Conservation (phyloP, 2,888 invertebrate genomes). For the Rhyacophila evoluta region DNA sequence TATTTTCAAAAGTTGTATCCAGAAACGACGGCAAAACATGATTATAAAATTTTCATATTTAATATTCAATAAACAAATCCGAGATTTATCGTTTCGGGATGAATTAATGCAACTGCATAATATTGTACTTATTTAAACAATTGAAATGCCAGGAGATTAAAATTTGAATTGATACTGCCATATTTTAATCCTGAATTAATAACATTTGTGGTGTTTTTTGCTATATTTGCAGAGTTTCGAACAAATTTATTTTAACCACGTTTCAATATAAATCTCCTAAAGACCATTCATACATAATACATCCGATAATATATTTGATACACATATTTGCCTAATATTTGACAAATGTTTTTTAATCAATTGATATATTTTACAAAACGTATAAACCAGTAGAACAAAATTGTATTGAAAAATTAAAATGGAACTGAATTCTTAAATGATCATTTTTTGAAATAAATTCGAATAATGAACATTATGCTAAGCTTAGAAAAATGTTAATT, state of each 20-base stretch:
- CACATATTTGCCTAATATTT: no score
- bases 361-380: no score
- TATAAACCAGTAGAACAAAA: no score
- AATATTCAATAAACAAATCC: neutral
- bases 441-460: no score
- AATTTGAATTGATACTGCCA: neutral
- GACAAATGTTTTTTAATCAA: no score
- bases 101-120: neutral
- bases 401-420: no score
- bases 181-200: conserved; percentile 12
- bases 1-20: neutral
- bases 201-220: neutral
- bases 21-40: neutral
- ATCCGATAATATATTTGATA: no score
- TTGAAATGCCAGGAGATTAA: neutral
- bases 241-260: neutral
- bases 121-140: neutral
- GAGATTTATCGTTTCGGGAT: neutral
- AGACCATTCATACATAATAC: no score
- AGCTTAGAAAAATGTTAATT: no score
- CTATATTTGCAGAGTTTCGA: neutral
- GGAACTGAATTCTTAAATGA: no score
- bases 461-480: no score
- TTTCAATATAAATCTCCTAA: no score
- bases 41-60: neutral